Percentiles rank a stretch among this genome's conserved stretches.
Evolutionary conservation across 2,888 invertebrate species (phyloP).

Genomic region (Amphipoea lucens): DNA sequence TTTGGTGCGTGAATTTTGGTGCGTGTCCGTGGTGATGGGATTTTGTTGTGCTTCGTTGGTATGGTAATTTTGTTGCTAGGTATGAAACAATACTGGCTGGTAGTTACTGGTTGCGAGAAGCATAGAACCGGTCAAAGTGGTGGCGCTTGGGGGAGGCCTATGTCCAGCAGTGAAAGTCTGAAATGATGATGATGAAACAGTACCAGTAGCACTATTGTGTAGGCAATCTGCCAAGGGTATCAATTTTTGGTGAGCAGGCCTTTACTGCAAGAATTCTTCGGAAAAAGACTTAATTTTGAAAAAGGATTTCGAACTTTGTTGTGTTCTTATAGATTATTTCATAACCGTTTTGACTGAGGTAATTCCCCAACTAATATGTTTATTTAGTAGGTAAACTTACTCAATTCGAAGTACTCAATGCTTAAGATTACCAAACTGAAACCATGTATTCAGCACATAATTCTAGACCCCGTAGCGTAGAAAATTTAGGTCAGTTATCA

Average conservation of each 20-base stretch:
- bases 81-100: neutral
- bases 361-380: neutral
- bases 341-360: neutral
- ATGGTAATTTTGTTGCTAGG: neutral
- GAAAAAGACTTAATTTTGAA: neutral
- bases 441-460: too few relatives aligned
- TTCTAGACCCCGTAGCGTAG: too few relatives aligned
- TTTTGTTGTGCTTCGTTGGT: neutral
- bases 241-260: neutral
- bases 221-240: neutral
- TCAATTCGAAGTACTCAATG: too few relatives aligned
- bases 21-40: constrained; percentile 17
- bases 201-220: neutral
- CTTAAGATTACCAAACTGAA: too few relatives aligned
- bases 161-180: neutral
- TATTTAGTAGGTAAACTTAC: neutral
- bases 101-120: neutral
- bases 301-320: neutral
- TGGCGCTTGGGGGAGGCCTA: neutral
- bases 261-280: too few relatives aligned
- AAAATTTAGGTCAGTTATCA: too few relatives aligned
- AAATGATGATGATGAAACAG: neutral
- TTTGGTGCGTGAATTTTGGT: constrained; percentile 23
- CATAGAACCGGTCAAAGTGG: neutral
- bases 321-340: neutral